phyloP scores from a whole-genome alignment of 2,888 invertebrate genomes.

The Teleiodes luculella region DNA sequence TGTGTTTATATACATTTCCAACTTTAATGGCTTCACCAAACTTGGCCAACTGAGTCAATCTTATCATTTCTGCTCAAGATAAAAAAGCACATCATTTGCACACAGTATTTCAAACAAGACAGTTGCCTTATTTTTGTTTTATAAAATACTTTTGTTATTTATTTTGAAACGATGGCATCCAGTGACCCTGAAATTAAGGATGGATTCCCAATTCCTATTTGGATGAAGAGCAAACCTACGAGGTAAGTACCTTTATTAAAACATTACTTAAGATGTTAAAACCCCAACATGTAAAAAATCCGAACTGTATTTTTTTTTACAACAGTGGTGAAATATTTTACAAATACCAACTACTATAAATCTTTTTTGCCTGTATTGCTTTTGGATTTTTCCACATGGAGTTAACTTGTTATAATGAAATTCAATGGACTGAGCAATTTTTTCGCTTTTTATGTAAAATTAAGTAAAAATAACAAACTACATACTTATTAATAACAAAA shows the following conservation, averaged over 20 bases:
- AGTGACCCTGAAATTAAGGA: slow-evolving; percentile 80
- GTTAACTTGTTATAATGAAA: too few species aligned
- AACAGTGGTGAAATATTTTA: too few species aligned
- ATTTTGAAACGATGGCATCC: slow-evolving; percentile 52
- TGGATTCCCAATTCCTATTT: slow-evolving; percentile 83
- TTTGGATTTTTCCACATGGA: too few species aligned
- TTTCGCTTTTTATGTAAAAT: too few species aligned
- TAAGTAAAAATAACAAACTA: too few species aligned
- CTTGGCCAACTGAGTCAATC: slow-evolving; percentile 53
- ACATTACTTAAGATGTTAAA: background rate
- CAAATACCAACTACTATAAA: too few species aligned
- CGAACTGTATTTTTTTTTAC: too few species aligned
- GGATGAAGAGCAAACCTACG: slow-evolving; percentile 84
- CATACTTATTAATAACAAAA: too few species aligned
- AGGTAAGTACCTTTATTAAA: slow-evolving; percentile 53
- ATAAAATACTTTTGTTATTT: slow-evolving; percentile 6
- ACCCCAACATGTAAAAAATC: too few species aligned
- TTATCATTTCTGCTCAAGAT: slow-evolving; percentile 75
- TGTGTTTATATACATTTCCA: slow-evolving; percentile 26
- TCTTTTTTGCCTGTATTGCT: too few species aligned
- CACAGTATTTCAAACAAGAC: slow-evolving; percentile 33
- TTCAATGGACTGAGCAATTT: too few species aligned
- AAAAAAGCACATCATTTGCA: slow-evolving; percentile 47
- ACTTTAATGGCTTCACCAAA: slow-evolving; percentile 35
- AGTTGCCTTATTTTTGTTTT: slow-evolving; percentile 27